Base-by-base conservation (phyloP, 2,113 vertebrate genomes). In the Corythaeola cristata region DNA sequence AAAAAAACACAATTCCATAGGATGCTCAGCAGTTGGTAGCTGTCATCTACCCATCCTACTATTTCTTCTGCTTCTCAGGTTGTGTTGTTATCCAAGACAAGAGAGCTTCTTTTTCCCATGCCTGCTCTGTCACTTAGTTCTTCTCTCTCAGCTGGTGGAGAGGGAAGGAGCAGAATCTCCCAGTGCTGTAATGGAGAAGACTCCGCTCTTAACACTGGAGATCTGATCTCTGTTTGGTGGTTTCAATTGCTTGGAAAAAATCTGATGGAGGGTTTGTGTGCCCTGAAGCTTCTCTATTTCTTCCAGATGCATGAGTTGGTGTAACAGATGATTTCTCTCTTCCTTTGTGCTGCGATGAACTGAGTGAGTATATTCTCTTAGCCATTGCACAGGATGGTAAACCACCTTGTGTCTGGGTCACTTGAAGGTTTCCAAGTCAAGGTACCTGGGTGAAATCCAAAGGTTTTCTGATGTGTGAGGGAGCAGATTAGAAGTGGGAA, bases 201-300 rank as follows among this genome's bases (percentile, higher is more conserved):
- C 44, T 58, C 23, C 39, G 30, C 24, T 79, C 22, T 59, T 19
- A 28, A 44, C 45, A 17, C 11, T 1, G 28, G 33, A 68, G 11
- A 14, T 62, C 16, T 79, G 39, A 3, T 79, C 52, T n/a, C 30
- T 35, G 2, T 45, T 19, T 75, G 4, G 16, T 73, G 30, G 5
- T 27, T 90, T 77, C 55, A 84, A 45, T 49, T 56, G 68, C 55
- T 81, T 76, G 56, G 55, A 49, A 86, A 62, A 74, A 35, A 64
- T 30, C 59, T 17, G 9, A 23, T 1, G 0, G 35, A 72, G 21
- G 7, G 0, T n/a, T 53, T 77, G 27, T 33, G 35, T 2, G 0
- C 45, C 75, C 75, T 71, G 72, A 71, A 55, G 8, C 64, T 90
- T 8, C 1, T 14, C 58, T 47, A 24, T 59, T 81, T 78, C 41